phyloP scores from a whole-genome alignment of 1,140 invertebrate genomes.

The Drosophila malerkotliana region DNA sequence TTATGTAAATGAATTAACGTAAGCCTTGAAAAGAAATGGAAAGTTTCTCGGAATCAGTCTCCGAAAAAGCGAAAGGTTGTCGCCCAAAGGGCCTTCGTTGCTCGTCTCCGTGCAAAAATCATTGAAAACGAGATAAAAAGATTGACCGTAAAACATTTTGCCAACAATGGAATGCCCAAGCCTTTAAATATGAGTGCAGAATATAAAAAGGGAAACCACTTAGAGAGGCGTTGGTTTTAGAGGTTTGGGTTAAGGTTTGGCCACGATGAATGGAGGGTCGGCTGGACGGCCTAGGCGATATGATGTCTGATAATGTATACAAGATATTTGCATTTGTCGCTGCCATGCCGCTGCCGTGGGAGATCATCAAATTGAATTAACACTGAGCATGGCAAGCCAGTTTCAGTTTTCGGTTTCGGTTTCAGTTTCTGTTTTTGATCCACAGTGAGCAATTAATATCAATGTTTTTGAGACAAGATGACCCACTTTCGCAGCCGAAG shows the following conservation, averaged over 20 bases:
- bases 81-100: conserved; percentile 33
- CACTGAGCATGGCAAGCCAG: conserved; percentile 26
- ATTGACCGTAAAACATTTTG: conserved; percentile 54
- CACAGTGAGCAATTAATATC: conserved; percentile 35
- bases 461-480: conserved; percentile 46
- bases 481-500: conserved; percentile 69
- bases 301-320: conserved; percentile 67
- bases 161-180: conserved; percentile 51
- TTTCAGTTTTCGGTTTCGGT: conserved; percentile 25
- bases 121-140: conserved; percentile 56
- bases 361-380: conserved; percentile 76
- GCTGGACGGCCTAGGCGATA: conserved; percentile 30
- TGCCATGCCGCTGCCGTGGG: conserved; percentile 14
- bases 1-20: not conserved
- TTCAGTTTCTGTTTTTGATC: conserved; percentile 33
- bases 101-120: conserved; percentile 16
- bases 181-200: conserved; percentile 59
- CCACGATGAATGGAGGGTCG: conserved; percentile 18
- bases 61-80: conserved; percentile 47
- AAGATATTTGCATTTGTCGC: conserved; percentile 69
- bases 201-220: conserved; percentile 51
- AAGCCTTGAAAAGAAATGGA: conserved; percentile 24
- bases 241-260: conserved; percentile 58
- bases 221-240: conserved; percentile 38
- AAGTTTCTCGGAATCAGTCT: conserved; percentile 18